Evolutionary conservation across 2,888 invertebrate genomes (phyloP).

Genomic region (Erebia epiphron): DNA sequence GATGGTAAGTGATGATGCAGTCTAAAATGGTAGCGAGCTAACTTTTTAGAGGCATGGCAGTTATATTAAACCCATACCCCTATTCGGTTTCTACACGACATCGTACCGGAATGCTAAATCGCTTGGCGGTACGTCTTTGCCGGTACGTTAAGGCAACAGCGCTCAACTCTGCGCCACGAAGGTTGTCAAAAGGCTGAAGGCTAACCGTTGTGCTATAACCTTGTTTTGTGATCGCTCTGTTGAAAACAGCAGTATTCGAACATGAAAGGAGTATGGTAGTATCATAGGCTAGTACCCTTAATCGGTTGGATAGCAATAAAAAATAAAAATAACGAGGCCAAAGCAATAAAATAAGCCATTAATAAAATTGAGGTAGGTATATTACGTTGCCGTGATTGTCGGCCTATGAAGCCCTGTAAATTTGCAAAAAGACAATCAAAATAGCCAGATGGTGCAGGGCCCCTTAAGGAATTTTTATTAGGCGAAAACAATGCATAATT

Average conservation of each 20-base stretch:
- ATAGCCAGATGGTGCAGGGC: conserved; percentile 10
- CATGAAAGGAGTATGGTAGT: background rate
- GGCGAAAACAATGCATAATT: conserved; percentile 50
- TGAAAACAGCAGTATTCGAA: background rate
- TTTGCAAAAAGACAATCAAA: conserved; percentile 48
- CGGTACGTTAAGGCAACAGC: too few species aligned
- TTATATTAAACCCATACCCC: too few species aligned
- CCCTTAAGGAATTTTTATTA: conserved; percentile 44
- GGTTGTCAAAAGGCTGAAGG: too few species aligned
- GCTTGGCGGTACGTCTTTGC: too few species aligned
- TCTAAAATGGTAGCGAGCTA: too few species aligned
- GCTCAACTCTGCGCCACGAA: too few species aligned
- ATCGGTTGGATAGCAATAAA: background rate
- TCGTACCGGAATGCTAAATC: too few species aligned
- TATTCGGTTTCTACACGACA: too few species aligned
- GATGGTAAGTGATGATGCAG: too few species aligned
- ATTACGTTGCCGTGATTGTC: conserved; percentile 16
- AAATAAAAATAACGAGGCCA: conserved; percentile 14
- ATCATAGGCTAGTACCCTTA: conserved; percentile 5
- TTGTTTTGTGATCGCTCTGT: background rate
- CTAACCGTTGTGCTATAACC: background rate
- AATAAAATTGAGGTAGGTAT: conserved; percentile 18
- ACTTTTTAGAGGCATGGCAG: too few species aligned
- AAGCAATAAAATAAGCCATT: conserved; percentile 17
- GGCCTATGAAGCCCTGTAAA: conserved; percentile 57